Percentiles rank a stretch among this genome's conserved stretches.
phyloP scores from a whole-genome alignment of 2,888 invertebrate species.

The Drosophila melanosoma region DNA sequence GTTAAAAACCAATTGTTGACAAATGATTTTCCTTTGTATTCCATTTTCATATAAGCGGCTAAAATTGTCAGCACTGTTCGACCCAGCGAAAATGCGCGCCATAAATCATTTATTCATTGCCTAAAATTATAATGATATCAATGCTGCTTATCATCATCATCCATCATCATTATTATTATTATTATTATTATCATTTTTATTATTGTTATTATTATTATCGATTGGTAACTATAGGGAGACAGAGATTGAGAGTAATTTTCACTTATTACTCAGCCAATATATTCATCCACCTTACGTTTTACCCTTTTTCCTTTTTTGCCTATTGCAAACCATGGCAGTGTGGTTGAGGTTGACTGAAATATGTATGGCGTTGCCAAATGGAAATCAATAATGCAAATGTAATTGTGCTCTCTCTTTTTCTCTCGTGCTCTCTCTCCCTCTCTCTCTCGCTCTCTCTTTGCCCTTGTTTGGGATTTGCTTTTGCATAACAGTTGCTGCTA shows the following conservation, averaged over 20 bases:
- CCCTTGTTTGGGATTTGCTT: conserved; percentile 19
- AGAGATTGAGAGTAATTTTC: background rate
- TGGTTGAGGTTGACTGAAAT: conserved; percentile 29
- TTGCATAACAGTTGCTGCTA: conserved; percentile 20
- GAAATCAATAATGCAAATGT: conserved; percentile 72
- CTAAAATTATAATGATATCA: conserved; percentile 42
- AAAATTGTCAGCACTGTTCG: background rate
- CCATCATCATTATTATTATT: background rate
- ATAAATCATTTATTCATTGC: conserved; percentile 48
- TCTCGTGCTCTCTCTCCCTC: background rate
- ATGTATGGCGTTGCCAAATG: conserved; percentile 54
- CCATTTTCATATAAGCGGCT: background rate
- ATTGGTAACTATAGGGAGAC: background rate
- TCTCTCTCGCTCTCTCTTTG: background rate
- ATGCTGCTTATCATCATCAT: conserved; percentile 1
- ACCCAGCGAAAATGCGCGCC: conserved; percentile 1
- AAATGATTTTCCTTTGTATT: background rate
- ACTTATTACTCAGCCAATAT: background rate
- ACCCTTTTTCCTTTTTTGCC: background rate
- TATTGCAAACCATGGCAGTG: conserved; percentile 7
- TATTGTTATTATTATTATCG: background rate
- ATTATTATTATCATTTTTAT: background rate
- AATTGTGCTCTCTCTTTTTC: conserved; percentile 32
- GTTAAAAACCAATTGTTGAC: background rate
- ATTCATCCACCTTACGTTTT: background rate